These are phyloP conservation scores for Dicerorhinus sumatrensis DNA, from an alignment of 2,113 vertebrate species.

Conservation along the genomic window DNA sequence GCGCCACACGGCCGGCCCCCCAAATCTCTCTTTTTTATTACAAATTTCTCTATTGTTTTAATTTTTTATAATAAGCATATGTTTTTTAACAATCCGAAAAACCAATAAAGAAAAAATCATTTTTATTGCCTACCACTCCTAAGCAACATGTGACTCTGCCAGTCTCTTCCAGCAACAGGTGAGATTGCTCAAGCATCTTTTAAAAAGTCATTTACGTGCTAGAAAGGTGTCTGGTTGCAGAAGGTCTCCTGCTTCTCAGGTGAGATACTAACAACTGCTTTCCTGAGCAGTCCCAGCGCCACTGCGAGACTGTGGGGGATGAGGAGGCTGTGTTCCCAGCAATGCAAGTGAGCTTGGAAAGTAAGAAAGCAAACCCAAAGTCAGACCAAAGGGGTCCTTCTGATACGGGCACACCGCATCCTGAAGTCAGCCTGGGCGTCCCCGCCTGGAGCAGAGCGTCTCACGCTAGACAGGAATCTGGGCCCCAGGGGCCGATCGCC, in stretches of 20 bases:
- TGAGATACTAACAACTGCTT: neutral
- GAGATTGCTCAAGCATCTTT: neutral
- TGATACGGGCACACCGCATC: fast-evolving
- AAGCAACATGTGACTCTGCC: neutral
- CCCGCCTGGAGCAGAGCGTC: neutral
- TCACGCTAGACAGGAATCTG: neutral
- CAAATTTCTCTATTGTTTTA: neutral
- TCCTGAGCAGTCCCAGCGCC: fast-evolving
- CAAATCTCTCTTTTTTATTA: neutral
- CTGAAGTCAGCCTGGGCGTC: neutral
- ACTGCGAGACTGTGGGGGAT: neutral
- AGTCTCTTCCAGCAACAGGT: neutral
- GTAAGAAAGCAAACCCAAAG: neutral
- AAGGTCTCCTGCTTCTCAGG: neutral
- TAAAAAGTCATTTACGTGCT: neutral
- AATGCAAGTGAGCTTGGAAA: neutral
- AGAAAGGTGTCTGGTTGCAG: neutral
- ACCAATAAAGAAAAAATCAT: neutral
- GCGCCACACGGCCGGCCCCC: too few relatives aligned
- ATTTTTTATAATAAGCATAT: neutral
- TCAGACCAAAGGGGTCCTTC: neutral
- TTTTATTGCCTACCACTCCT: neutral
- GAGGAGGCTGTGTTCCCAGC: neutral
- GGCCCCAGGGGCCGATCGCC: neutral
- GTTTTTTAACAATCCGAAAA: neutral